Evolutionary conservation across 2,113 vertebrate genomes (phyloP).

Genomic region (Cochlearius cochlearius): DNA sequence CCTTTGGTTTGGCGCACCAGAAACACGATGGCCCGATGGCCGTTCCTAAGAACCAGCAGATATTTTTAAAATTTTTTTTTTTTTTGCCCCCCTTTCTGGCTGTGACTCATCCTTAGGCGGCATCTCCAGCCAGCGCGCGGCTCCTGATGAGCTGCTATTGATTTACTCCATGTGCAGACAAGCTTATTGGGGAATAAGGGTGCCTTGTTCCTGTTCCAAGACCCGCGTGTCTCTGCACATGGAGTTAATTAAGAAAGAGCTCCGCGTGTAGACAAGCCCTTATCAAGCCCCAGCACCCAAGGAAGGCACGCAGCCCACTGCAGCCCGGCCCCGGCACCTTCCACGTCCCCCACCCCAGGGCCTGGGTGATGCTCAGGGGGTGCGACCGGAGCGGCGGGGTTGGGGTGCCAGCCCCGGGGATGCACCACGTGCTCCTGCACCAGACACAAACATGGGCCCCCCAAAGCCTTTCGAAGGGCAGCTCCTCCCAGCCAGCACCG

Average conservation of each 20-base stretch:
- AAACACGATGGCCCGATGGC: background rate
- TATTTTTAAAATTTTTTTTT: background rate
- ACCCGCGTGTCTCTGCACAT: background rate
- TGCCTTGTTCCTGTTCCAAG: background rate
- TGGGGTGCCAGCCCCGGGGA: background rate
- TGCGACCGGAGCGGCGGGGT: background rate
- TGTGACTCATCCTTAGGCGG: background rate
- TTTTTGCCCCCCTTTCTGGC: background rate
- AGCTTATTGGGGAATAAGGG: conserved; percentile 11
- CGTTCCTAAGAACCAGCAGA: background rate
- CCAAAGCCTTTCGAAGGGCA: background rate
- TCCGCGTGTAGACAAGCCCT: background rate
- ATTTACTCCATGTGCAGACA: background rate
- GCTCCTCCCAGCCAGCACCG: background rate
- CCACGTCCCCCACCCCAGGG: accelerated
- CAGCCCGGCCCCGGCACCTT: background rate
- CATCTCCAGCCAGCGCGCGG: background rate
- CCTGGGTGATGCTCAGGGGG: background rate
- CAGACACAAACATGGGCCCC: background rate
- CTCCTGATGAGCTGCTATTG: conserved; percentile 35
- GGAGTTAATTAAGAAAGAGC: background rate
- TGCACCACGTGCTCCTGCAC: background rate
- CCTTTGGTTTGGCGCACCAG: background rate
- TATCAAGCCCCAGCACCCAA: background rate
- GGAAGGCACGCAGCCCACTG: background rate